Evolutionary conservation across 1,140 invertebrate genomes (phyloP), one percentile per base, ranked within the genome.

Genomic region (Panagrolaimus sp.): DNA sequence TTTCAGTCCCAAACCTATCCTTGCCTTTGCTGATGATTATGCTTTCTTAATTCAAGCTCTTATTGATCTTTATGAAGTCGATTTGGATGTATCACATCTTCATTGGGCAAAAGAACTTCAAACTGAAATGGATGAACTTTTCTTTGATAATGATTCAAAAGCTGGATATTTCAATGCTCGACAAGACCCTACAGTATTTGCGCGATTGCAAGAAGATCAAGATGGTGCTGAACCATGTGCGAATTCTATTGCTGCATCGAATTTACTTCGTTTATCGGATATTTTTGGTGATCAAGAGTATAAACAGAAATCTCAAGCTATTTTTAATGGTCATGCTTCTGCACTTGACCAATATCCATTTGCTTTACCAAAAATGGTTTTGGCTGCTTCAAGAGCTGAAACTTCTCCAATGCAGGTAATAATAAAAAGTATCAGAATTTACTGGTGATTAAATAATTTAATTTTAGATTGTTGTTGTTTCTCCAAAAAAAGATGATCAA

Each of bases 141-240:
- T 96, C 84, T 94, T 91, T 91, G 93, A 96, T 81, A 74, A 83
- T 0, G 83, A 87, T 24, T 79, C 81, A 62, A 75, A 75, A 12
- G 86, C 87, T 63, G 92, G 89, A 3, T 96, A 93, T 82, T 95
- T 89, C 83, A 89, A 88, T 58, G 90, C 89, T 52, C 86, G 89
- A 12, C 83, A 84, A 28, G 90, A 93, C 80, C 76, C 43, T 55
- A 78, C 66, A 4, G 66, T 76, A 48, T 63, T 78, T 55, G 70
- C 67, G 7, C 48, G 72, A 17, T 67, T 71, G 63, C 48, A 86
- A 87, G 47, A 80, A 94, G 93, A 93, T 84, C 90, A 94, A 84
- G 93, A 96, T 84, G 92, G 92, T 6, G 93, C 93, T 1, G 93
- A 96, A 80, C 93, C 93, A 0, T 90, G 89, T 65, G 90, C 91